Conservation (phyloP, 1,140 invertebrate species). For the Radopholus similis region DNA sequence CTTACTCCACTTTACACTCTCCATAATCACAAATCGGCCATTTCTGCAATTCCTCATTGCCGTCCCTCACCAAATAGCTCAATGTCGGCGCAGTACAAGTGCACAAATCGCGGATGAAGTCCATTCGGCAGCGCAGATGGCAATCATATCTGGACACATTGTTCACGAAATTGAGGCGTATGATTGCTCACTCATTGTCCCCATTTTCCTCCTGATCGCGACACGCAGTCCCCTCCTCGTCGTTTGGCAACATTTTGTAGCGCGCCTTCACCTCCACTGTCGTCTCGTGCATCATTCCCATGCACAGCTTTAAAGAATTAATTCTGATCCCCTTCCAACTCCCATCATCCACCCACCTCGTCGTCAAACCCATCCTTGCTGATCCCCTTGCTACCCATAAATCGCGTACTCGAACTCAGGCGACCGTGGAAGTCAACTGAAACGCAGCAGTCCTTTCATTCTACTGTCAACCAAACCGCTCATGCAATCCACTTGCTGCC, state of each 20-base stretch:
- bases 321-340: background rate
- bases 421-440: slow-evolving; percentile 57
- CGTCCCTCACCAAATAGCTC: slow-evolving; percentile 34
- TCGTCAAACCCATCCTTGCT: slow-evolving; percentile 55
- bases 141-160: slow-evolving; percentile 32
- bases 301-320: slow-evolving; percentile 46
- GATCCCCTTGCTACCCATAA: slow-evolving; percentile 58
- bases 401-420: slow-evolving; percentile 50
- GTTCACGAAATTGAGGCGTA: background rate
- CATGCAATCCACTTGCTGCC: slow-evolving; percentile 42
- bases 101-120: slow-evolving; percentile 47
- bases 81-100: slow-evolving; percentile 41
- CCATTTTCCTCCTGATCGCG: slow-evolving; percentile 45
- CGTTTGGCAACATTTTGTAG: slow-evolving; percentile 57
- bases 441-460: slow-evolving; percentile 14
- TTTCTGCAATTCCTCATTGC: slow-evolving; percentile 26
- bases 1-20: slow-evolving; percentile 36
- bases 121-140: slow-evolving; percentile 52
- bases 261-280: slow-evolving; percentile 55
- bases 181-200: slow-evolving; percentile 43
- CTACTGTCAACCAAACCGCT: background rate
- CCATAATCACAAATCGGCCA: slow-evolving; percentile 43
- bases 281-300: slow-evolving; percentile 51
- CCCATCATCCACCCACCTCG: slow-evolving; percentile 36
- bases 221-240: slow-evolving; percentile 57